phyloP scores from a whole-genome alignment of 1,140 invertebrate species.

The Calycopis cecrops region DNA sequence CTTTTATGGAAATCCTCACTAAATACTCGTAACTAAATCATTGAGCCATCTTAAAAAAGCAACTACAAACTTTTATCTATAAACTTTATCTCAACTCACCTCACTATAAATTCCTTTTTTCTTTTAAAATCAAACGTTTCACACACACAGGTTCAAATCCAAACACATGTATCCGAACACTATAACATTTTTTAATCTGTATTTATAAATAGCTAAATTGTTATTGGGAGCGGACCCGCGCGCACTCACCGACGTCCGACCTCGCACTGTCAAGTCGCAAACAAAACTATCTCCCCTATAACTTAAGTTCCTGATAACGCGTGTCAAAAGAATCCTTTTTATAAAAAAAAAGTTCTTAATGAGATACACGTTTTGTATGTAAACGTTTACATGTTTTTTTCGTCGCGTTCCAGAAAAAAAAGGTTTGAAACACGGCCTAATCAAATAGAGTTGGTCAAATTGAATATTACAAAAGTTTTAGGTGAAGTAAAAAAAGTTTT shows the following conservation, averaged over 20 bases:
- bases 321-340: conserved; percentile 37
- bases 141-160: conserved; percentile 4
- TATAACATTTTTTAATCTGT: not conserved
- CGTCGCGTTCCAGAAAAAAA: too few species aligned
- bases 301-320: conserved; percentile 55
- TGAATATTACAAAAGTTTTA: not conserved
- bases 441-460: conserved; percentile 13
- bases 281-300: conserved; percentile 49
- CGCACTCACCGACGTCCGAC: conserved; percentile 33
- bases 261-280: conserved; percentile 38
- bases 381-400: conserved; percentile 39
- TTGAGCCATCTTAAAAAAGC: too few species aligned
- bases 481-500: too few species aligned
- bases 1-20: too few species aligned
- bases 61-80: too few species aligned
- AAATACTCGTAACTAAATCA: too few species aligned
- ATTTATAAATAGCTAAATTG: not conserved
- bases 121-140: not conserved
- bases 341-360: conserved; percentile 20
- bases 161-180: conserved; percentile 4
- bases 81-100: conserved; percentile 2
- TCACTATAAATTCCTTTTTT: not conserved
- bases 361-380: conserved; percentile 18
- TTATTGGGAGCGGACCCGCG: conserved; percentile 24
- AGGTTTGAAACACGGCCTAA: too few species aligned